Percentiles rank a stretch among this genome's conserved stretches.
These are phyloP conservation scores for Herpetotheres cachinnans DNA, from an alignment of 2,113 vertebrate genomes.

Conservation along the genomic window DNA sequence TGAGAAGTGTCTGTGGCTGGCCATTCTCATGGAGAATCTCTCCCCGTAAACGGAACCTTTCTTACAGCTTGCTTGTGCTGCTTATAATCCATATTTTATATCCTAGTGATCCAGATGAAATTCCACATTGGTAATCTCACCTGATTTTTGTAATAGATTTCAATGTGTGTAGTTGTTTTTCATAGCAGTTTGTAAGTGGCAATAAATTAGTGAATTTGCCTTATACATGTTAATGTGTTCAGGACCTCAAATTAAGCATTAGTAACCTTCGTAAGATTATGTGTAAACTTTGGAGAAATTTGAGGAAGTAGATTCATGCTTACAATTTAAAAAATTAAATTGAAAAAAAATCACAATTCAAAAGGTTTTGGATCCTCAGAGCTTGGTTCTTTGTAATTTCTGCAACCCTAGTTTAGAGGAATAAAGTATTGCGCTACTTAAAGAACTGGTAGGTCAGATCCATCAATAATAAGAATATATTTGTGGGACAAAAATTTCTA, in stretches of 20 bases:
- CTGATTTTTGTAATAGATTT: background rate
- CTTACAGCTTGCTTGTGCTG: background rate
- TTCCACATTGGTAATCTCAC: background rate
- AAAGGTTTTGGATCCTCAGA: background rate
- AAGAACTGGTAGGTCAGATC: background rate
- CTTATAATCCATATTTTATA: background rate
- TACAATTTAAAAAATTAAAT: background rate
- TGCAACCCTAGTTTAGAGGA: background rate
- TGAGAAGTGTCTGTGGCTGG: background rate
- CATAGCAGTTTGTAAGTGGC: background rate
- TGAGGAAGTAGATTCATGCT: background rate
- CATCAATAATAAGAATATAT: background rate
- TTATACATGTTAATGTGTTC: background rate
- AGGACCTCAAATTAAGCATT: background rate
- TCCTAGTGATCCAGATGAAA: background rate
- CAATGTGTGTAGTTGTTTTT: background rate
- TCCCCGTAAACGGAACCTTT: background rate
- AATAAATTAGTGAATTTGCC: background rate
- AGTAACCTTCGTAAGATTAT: background rate
- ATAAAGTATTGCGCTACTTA: background rate
- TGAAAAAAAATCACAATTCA: background rate
- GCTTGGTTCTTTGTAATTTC: background rate
- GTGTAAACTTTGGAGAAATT: background rate
- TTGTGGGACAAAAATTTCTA: background rate
- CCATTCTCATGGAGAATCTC: background rate